A percentile compares a stretch with the other conserved stretches of the same genome.
phyloP scores from a whole-genome alignment of 2,113 vertebrate species.

The Erythrocercus mccallii region DNA sequence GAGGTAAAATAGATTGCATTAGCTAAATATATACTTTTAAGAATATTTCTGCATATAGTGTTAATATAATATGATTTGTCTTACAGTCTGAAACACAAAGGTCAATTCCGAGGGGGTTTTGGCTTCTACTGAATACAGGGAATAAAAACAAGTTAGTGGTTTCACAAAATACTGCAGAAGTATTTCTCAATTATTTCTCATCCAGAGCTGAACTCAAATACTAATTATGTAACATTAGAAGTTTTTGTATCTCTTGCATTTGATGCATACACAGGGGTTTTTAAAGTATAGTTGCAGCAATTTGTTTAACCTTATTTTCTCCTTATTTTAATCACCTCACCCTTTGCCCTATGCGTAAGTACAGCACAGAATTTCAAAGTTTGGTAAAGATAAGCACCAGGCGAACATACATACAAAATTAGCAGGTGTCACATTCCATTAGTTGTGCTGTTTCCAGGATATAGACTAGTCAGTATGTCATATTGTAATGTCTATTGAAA shows the following conservation, averaged over 20 bases:
- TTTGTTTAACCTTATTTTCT: background rate
- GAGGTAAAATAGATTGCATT: slow-evolving; percentile 80
- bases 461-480: background rate
- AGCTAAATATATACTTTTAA: slow-evolving; percentile 74
- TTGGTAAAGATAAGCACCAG: slow-evolving; percentile 30
- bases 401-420: background rate
- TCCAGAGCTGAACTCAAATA: slow-evolving; percentile 15
- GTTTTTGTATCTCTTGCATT: background rate
- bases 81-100: slow-evolving; percentile 57
- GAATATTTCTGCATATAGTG: slow-evolving; percentile 52
- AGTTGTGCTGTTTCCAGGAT: background rate
- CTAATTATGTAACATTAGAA: background rate
- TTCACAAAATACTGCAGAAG: slow-evolving; percentile 59
- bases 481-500: background rate
- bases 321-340: background rate
- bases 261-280: background rate
- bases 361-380: background rate
- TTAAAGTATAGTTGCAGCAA: slow-evolving; percentile 20
- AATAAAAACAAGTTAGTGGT: slow-evolving; percentile 10
- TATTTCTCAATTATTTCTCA: slow-evolving; percentile 49
- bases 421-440: slow-evolving; percentile 5
- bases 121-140: slow-evolving; percentile 7
- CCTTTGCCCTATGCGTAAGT: background rate
- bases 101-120: background rate
- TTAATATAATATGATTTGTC: slow-evolving; percentile 64